phyloP scores from a whole-genome alignment of 2,888 invertebrate species.

The Empis stercorea region DNA sequence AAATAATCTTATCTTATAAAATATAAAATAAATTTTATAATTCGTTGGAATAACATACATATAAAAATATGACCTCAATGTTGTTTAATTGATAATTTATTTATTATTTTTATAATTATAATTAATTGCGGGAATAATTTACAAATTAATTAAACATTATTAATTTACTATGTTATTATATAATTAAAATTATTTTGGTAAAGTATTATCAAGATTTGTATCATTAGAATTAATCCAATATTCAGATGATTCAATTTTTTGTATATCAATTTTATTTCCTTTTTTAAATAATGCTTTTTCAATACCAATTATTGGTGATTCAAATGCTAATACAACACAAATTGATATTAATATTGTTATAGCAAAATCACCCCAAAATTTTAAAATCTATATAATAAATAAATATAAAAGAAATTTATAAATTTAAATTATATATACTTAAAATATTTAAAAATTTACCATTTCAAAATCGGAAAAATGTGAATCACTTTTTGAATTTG shows the following conservation, averaged over 20 bases:
- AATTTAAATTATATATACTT: not conserved
- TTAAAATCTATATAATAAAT: slow-evolving; percentile 12
- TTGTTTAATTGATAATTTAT: no score
- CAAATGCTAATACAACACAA: slow-evolving; percentile 27
- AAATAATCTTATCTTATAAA: no score
- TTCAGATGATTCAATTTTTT: no score
- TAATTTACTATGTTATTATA: no score
- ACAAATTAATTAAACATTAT: no score
- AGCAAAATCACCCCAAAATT: slow-evolving; percentile 13
- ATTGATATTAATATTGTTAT: slow-evolving; percentile 16
- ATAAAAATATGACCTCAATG: no score
- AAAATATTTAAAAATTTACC: slow-evolving; percentile 16
- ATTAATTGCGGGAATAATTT: no score
- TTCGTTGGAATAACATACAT: no score
- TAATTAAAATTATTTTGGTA: not conserved
- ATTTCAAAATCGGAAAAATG: slow-evolving; percentile 29
- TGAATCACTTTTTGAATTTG: slow-evolving; percentile 25
- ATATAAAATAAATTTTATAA: no score
- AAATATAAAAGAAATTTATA: not conserved
- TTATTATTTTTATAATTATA: no score
- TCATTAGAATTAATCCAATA: not conserved
- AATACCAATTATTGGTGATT: slow-evolving; percentile 28
- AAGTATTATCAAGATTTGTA: not conserved
- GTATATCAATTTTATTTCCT: not conserved
- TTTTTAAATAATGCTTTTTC: slow-evolving; percentile 25